Conservation (phyloP, 2,888 invertebrate species). For the Polyommatus icarus region DNA sequence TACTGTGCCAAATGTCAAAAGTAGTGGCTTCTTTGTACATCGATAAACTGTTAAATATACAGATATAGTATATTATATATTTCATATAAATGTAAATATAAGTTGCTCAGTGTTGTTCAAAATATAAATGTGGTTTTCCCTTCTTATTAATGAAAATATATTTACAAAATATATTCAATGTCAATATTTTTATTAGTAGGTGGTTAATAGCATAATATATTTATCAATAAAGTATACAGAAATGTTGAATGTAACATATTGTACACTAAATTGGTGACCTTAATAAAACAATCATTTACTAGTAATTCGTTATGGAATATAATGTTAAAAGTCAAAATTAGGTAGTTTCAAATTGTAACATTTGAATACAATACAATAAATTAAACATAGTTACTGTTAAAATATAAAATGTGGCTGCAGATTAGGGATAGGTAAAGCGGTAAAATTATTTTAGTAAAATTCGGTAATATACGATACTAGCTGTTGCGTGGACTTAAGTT, state of each 20-base stretch:
- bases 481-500: too few species aligned
- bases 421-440: too few species aligned
- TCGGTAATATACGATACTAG: too few species aligned
- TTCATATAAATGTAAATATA: not conserved
- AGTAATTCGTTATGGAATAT: not conserved
- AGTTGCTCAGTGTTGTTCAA: not conserved
- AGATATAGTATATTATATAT: not conserved
- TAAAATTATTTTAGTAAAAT: too few species aligned
- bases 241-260: not conserved
- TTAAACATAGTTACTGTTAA: not conserved
- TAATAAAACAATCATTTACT: not conserved
- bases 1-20: slow-evolving; percentile 24
- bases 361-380: too few species aligned
- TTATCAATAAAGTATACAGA: not conserved
- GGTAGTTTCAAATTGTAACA: not conserved
- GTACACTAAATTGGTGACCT: not conserved
- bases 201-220: not conserved
- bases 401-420: not conserved
- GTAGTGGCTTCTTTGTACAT: slow-evolving; percentile 18
- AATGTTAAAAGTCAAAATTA: not conserved
- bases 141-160: not conserved
- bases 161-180: not conserved
- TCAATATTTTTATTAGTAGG: not conserved
- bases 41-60: slow-evolving; percentile 15
- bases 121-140: not conserved